phyloP scores from a whole-genome alignment of 1,140 invertebrate genomes.

The Neotoxoptera formosana region DNA sequence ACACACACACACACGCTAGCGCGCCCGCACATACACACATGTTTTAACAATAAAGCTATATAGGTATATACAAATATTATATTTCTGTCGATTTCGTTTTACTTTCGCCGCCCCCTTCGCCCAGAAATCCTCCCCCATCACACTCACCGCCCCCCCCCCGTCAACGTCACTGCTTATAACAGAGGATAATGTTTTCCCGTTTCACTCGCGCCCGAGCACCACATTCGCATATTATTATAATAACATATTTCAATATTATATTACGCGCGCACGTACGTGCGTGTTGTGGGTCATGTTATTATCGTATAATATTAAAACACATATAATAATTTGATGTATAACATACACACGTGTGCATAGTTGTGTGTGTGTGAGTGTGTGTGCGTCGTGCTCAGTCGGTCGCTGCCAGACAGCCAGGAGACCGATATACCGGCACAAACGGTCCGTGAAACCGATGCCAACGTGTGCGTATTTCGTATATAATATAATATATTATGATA shows the following conservation, averaged over 20 bases:
- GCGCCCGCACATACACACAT: too few species aligned
- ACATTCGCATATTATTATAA: not conserved
- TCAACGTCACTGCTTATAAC: not conserved
- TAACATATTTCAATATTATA: not conserved
- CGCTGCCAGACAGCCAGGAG: conserved; percentile 23
- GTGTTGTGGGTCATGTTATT: conserved; percentile 9
- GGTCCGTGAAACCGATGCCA: conserved; percentile 1
- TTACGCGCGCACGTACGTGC: not conserved
- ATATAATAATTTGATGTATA: not conserved
- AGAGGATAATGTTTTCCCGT: not conserved
- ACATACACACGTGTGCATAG: not conserved
- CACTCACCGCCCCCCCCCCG: too few species aligned
- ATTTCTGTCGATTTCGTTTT: not conserved
- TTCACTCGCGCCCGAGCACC: not conserved
- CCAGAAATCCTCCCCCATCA: not conserved
- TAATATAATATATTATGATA: not conserved
- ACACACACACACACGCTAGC: too few species aligned
- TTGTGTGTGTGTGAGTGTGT: not conserved
- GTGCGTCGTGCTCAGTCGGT: not conserved
- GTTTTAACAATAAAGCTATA: not conserved
- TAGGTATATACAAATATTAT: not conserved
- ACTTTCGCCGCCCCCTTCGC: not conserved
- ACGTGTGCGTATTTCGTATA: conserved; percentile 2
- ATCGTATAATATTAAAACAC: not conserved
- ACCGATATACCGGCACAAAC: conserved; percentile 24